Percentiles rank a stretch among this genome's conserved stretches.
Evolutionary conservation across 2,888 invertebrate species (phyloP).

Genomic region (Eremobia ochroleuca): DNA sequence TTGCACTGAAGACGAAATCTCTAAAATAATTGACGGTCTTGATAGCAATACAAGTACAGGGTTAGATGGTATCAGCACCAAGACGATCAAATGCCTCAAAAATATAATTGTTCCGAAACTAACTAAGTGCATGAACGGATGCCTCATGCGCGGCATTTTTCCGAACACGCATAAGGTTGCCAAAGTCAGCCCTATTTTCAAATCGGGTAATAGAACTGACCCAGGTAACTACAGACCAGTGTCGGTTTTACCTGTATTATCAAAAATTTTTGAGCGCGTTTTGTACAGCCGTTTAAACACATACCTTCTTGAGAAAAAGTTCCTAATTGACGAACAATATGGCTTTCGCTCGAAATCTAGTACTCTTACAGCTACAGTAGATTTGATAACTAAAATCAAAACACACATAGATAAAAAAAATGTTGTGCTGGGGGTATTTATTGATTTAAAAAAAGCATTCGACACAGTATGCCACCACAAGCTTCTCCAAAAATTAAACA

Average conservation of each 20-base stretch:
- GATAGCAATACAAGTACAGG: constrained; percentile 3
- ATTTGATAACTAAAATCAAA: too few relatives aligned
- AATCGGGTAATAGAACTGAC: too few relatives aligned
- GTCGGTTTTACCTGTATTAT: constrained; percentile 10
- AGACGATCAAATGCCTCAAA: constrained; percentile 3
- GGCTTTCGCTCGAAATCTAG: background rate
- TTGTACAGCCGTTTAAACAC: constrained; percentile 6
- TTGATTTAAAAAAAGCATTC: too few relatives aligned
- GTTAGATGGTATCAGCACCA: background rate
- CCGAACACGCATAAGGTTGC: constrained; percentile 2
- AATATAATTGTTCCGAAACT: background rate
- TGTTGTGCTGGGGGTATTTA: too few relatives aligned
- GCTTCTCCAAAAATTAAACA: constrained; percentile 6
- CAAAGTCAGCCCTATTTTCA: constrained; percentile 8
- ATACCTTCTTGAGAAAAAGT: constrained; percentile 2
- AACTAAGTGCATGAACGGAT: constrained; percentile 8
- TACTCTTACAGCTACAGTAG: constrained; percentile 7
- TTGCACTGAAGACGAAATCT: background rate
- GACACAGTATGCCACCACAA: background rate
- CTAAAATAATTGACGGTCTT: constrained; percentile 7
- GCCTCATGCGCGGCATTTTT: background rate
- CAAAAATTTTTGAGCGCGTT: background rate
- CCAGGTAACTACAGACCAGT: constrained; percentile 8
- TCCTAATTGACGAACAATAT: background rate
- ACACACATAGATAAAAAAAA: too few relatives aligned